These are phyloP conservation scores for Cavia aperea DNA, from an alignment of 2,113 vertebrate species.

Conservation along the genomic window DNA sequence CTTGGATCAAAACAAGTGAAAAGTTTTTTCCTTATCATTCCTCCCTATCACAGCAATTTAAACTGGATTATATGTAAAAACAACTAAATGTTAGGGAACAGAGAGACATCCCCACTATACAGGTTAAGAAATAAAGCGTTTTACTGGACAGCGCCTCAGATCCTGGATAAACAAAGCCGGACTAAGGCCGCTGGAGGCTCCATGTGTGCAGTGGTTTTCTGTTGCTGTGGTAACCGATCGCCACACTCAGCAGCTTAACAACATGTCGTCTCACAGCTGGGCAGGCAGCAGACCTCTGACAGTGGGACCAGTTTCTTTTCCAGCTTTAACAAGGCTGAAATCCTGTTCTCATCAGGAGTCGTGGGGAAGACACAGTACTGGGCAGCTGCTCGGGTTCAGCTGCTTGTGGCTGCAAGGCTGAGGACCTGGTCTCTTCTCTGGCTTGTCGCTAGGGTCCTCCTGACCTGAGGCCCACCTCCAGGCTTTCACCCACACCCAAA, in stretches of 20 bases:
- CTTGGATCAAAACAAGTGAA: constrained; percentile 21
- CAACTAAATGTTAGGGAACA: constrained; percentile 11
- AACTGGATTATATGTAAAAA: constrained; percentile 7
- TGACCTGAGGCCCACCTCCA: not conserved
- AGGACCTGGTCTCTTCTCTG: not conserved
- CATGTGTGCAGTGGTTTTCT: not conserved
- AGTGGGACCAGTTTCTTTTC: not conserved
- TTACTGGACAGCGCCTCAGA: not conserved
- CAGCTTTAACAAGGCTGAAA: not conserved
- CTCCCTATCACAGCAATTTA: constrained; percentile 5
- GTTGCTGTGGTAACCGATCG: not conserved
- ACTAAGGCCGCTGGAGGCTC: not conserved
- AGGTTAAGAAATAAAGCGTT: constrained; percentile 17
- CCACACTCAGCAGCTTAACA: not conserved
- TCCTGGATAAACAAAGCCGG: not conserved
- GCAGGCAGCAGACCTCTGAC: not conserved
- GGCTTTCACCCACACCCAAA: not conserved
- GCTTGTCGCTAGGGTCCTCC: not conserved
- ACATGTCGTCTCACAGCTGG: not conserved
- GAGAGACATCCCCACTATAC: not conserved
- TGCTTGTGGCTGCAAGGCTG: not conserved
- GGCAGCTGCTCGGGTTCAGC: not conserved
- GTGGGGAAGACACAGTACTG: not conserved
- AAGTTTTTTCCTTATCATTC: not conserved
- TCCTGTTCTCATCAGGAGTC: not conserved